Percentiles rank a stretch among this genome's conserved stretches.
Conservation (phyloP, 23 tunicate genomes). For the Diplosoma virens region DNA sequence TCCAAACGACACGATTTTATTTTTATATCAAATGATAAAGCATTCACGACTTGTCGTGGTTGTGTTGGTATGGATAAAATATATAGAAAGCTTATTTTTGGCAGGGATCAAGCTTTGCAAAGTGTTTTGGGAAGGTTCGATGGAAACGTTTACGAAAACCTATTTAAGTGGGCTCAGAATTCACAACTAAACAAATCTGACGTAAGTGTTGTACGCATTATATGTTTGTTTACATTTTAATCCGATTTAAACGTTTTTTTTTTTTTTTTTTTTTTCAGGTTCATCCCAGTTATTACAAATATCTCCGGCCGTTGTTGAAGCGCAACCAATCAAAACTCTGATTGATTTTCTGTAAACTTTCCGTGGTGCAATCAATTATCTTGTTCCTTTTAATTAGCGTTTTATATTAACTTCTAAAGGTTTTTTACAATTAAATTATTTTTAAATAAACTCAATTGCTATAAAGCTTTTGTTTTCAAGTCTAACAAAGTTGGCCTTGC, state of each 20-base stretch:
- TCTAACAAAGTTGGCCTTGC: too few species aligned
- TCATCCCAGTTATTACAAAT: slow-evolving; percentile 74
- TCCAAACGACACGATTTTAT: too few species aligned
- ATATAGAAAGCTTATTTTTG: too few species aligned
- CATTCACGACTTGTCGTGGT: too few species aligned
- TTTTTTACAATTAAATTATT: too few species aligned
- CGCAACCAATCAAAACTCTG: slow-evolving; percentile 71
- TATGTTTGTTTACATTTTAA: neutral
- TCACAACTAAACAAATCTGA: slow-evolving; percentile 89
- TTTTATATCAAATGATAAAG: too few species aligned
- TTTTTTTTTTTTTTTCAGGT: slow-evolving; percentile 36
- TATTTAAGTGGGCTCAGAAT: slow-evolving; percentile 88
- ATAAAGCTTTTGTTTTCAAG: too few species aligned
- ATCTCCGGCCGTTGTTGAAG: slow-evolving; percentile 69
- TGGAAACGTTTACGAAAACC: slow-evolving; percentile 91
- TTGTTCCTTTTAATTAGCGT: too few species aligned
- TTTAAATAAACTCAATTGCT: too few species aligned
- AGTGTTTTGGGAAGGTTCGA: slow-evolving; percentile 86
- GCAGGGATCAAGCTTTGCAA: slow-evolving; percentile 66
- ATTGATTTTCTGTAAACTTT: neutral
- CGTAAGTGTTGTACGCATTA: slow-evolving; percentile 39
- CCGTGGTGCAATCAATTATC: too few species aligned
- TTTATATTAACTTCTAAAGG: too few species aligned
- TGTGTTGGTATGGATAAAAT: too few species aligned
- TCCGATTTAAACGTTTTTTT: neutral